These are phyloP conservation scores for Anastrepha ludens DNA, from an alignment of 1,140 invertebrate species.

Conservation along the genomic window DNA sequence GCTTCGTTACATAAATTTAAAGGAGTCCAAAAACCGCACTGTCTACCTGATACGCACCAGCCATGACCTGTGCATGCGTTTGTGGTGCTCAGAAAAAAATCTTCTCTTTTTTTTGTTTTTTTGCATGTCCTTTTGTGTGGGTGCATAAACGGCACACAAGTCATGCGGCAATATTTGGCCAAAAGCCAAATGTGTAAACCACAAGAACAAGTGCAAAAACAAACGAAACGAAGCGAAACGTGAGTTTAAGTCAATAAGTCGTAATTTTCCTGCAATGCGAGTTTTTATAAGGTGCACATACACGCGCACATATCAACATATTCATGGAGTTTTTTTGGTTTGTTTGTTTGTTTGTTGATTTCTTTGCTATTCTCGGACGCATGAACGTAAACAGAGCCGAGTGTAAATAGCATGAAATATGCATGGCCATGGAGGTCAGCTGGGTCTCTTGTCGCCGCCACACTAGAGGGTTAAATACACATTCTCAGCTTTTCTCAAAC, in stretches of 20 bases:
- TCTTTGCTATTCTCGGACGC: not conserved
- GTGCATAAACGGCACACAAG: constrained; percentile 12
- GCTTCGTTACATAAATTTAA: not conserved
- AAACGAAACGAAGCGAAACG: constrained; percentile 10
- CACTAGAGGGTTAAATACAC: constrained; percentile 29
- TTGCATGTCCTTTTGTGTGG: not conserved
- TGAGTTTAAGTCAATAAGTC: constrained; percentile 47
- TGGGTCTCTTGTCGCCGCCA: not conserved
- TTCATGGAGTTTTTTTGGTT: not conserved
- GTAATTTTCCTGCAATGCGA: not conserved
- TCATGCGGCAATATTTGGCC: constrained; percentile 25
- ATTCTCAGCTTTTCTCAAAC: constrained; percentile 3
- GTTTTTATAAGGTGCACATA: not conserved
- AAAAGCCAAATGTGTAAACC: constrained; percentile 20
- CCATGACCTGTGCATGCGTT: not conserved
- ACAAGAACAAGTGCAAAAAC: constrained; percentile 29
- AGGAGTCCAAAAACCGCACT: not conserved
- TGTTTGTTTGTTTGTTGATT: not conserved
- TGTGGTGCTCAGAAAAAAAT: not conserved
- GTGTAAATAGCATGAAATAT: constrained; percentile 49
- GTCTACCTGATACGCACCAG: not conserved
- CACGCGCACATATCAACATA: not conserved
- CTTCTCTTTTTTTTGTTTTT: not conserved
- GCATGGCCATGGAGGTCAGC: constrained; percentile 31
- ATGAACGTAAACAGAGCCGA: constrained; percentile 21